Evolutionary conservation across 2,113 vertebrate species (phyloP).

Genomic region (Acanthisitta chloris): DNA sequence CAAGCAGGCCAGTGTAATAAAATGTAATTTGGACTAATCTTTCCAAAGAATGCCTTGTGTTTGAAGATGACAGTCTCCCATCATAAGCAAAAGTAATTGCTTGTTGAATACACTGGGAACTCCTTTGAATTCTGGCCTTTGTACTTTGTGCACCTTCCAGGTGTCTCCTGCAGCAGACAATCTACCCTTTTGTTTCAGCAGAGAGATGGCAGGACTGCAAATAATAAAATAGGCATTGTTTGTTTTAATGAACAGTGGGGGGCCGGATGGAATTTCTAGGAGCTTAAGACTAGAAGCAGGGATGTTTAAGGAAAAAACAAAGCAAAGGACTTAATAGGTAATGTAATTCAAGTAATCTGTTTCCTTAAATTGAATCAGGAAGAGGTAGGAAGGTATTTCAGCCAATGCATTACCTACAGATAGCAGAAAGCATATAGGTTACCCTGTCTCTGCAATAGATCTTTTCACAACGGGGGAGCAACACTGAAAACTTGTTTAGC

Average conservation of each 20-base stretch:
- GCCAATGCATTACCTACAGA: background rate
- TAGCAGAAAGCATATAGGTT: background rate
- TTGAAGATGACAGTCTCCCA: slow-evolving; percentile 93
- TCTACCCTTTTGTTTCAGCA: slow-evolving; percentile 82
- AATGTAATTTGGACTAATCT: slow-evolving; percentile 99
- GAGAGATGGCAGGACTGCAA: slow-evolving; percentile 67
- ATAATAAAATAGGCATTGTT: slow-evolving; percentile 73
- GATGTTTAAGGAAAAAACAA: slow-evolving; percentile 41
- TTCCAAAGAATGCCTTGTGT: slow-evolving; percentile 88
- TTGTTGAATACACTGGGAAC: slow-evolving; percentile 79
- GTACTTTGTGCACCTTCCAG: slow-evolving; percentile 84
- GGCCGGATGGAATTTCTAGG: slow-evolving; percentile 72
- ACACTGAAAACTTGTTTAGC: background rate
- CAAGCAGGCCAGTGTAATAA: slow-evolving; percentile 89
- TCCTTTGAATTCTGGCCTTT: slow-evolving; percentile 84
- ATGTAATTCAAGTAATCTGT: slow-evolving; percentile 23
- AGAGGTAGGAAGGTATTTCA: slow-evolving; percentile 25
- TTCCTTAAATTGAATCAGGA: slow-evolving; percentile 35
- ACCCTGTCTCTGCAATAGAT: background rate
- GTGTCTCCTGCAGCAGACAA: slow-evolving; percentile 87
- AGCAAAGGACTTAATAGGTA: slow-evolving; percentile 24
- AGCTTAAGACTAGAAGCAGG: slow-evolving; percentile 35
- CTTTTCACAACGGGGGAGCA: background rate
- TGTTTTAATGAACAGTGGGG: slow-evolving; percentile 68
- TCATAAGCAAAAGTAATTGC: slow-evolving; percentile 90